A percentile compares a stretch with the other conserved stretches of the same genome.
Evolutionary conservation across 2,113 vertebrate species (phyloP).

Genomic region (Hipposideros armiger): DNA sequence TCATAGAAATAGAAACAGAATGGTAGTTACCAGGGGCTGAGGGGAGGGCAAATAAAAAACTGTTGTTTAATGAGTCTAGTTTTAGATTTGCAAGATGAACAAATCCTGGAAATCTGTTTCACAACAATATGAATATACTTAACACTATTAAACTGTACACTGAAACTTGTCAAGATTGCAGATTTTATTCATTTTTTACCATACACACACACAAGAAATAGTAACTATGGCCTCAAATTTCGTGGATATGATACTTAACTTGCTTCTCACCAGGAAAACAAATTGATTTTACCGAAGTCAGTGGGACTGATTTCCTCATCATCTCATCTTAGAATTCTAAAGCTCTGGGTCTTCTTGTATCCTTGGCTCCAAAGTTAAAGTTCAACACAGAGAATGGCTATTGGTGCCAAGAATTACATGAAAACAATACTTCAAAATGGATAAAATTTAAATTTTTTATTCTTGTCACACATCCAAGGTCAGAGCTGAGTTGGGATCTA

Average conservation of each 20-base stretch:
- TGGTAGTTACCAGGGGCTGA: neutral
- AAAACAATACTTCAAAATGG: neutral
- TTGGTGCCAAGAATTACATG: neutral
- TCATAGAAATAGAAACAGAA: conserved; percentile 15
- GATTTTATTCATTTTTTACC: neutral
- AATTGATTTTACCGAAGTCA: conserved; percentile 19
- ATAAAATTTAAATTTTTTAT: neutral
- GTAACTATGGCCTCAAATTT: neutral
- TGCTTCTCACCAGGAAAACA: neutral
- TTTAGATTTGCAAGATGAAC: conserved; percentile 17
- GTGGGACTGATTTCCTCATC: neutral
- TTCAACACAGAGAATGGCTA: neutral
- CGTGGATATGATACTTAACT: neutral
- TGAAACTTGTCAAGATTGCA: neutral
- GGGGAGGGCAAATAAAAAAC: neutral
- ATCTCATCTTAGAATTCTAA: conserved; percentile 20
- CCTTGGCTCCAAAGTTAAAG: neutral
- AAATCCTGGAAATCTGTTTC: neutral
- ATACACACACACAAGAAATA: neutral
- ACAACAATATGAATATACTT: neutral
- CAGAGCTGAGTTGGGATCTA: neutral
- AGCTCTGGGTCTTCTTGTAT: neutral
- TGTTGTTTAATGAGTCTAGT: neutral
- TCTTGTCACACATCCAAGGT: neutral
- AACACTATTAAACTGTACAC: neutral